Evolutionary conservation across 2,113 vertebrate species (phyloP), one percentile per base, ranked within the genome.

Genomic region (Caranx melampygus): DNA sequence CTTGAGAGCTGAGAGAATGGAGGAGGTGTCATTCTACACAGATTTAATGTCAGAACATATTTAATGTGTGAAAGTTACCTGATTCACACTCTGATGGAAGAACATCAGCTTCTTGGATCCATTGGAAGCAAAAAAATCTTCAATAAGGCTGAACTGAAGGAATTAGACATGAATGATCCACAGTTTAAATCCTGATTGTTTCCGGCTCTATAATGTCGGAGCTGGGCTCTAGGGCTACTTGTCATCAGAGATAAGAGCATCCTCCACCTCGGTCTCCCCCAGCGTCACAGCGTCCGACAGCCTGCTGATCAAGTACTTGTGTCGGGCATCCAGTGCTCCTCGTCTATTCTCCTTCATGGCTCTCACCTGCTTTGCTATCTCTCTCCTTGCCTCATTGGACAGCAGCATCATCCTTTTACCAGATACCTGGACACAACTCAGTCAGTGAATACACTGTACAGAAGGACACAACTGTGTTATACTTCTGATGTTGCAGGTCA

Each of bases 41-140:
- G 9, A 26, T 26, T 34, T 16, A 4, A 42, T 14, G 18, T 21
- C 4, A n/a, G 5, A 31, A 45, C 5, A 6, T 4, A 31, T 31
- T 44, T 45, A 3, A 51, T 13, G 10, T 3, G 40, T 18, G 26
- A 8, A 16, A 18, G 26, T 78, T 93, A 96, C 96, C 94, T 90
- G 84, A 15, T 72, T 87, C 18, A 86, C n/a, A 35, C 86, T 90
- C 92, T 96, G 95, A 81, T 93, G 95, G 93, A 96, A 96, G 92
- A 96, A 96, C 34, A 96, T 84, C 59, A 96, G 87, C 77, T 93
- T 95, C 84, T 93, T 96, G 64, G 93, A 93, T 84, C 96, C 95
- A 45, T 83, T 89, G 13, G 89, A 64, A 47, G 91, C 90, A 87
- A 97, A 96, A 89, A 97, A 96, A 31, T 95, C 93, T 12, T 95